These are phyloP conservation scores for Rhingia rostrata DNA, from an alignment of 2,888 invertebrate genomes.

Conservation along the genomic window DNA sequence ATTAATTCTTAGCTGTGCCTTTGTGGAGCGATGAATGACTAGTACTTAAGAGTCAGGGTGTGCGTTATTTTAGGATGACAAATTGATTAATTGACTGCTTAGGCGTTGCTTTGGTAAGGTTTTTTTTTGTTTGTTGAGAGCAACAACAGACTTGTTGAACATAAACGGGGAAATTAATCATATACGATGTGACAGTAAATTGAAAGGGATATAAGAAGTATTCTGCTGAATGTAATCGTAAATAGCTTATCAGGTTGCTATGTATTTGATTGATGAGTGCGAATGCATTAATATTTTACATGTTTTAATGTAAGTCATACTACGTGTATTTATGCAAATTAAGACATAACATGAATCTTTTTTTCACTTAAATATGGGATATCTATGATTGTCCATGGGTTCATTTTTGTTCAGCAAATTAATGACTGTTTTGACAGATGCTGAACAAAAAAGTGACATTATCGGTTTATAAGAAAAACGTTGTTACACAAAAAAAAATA, in stretches of 20 bases:
- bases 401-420: too few species aligned
- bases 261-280: not conserved
- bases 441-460: too few species aligned
- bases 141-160: constrained; percentile 54
- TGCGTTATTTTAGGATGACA: constrained; percentile 57
- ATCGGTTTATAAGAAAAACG: too few species aligned
- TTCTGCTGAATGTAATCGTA: constrained; percentile 1
- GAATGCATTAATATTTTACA: too few species aligned
- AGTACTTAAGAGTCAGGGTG: constrained; percentile 25
- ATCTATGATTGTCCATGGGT: too few species aligned
- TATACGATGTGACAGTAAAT: not conserved
- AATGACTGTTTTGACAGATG: too few species aligned
- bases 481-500: too few species aligned
- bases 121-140: constrained; percentile 42
- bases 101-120: constrained; percentile 27
- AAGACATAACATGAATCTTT: too few species aligned
- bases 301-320: too few species aligned
- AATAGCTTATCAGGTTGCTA: not conserved
- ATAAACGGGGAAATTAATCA: constrained; percentile 25
- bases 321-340: too few species aligned
- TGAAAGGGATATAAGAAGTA: constrained; percentile 3
- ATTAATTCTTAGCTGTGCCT: constrained; percentile 15
- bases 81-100: constrained; percentile 62
- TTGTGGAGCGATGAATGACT: not conserved
- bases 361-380: too few species aligned